phyloP scores from a whole-genome alignment of 2,113 vertebrate genomes.

The Phylloscopus trochilus region DNA sequence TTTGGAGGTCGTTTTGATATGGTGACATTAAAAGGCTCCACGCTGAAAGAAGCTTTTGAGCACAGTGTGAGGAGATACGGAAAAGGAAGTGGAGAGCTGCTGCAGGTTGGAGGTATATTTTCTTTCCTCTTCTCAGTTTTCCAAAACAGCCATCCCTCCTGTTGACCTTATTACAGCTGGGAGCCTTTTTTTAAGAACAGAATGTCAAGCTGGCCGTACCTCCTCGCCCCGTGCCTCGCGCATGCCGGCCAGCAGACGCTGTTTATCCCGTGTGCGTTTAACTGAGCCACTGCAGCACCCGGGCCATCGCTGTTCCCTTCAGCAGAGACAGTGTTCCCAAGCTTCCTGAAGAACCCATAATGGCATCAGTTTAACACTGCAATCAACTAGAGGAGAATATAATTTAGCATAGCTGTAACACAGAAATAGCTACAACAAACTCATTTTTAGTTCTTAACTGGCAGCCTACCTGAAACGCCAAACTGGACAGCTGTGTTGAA shows the following conservation, averaged over 20 bases:
- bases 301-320: background rate
- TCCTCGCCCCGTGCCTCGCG: rapidly evolving
- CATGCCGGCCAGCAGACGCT: rapidly evolving
- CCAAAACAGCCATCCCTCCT: background rate
- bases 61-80: constrained; percentile 84
- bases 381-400: background rate
- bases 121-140: background rate
- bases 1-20: constrained; percentile 90
- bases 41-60: constrained; percentile 84
- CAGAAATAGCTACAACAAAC: background rate
- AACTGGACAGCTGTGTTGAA: background rate
- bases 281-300: background rate
- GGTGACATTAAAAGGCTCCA: constrained; percentile 84
- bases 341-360: rapidly evolving
- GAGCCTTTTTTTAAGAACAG: background rate
- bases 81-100: constrained; percentile 83
- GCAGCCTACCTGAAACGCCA: background rate
- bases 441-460: background rate
- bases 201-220: background rate
- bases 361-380: background rate
- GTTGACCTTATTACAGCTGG: background rate
- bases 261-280: background rate
- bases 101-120: constrained; percentile 88
- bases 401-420: background rate
- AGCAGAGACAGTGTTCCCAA: background rate